Percentiles rank a stretch among this genome's conserved stretches.
phyloP scores from a whole-genome alignment of 1,140 invertebrate genomes.

The Drosophila kikkawai region DNA sequence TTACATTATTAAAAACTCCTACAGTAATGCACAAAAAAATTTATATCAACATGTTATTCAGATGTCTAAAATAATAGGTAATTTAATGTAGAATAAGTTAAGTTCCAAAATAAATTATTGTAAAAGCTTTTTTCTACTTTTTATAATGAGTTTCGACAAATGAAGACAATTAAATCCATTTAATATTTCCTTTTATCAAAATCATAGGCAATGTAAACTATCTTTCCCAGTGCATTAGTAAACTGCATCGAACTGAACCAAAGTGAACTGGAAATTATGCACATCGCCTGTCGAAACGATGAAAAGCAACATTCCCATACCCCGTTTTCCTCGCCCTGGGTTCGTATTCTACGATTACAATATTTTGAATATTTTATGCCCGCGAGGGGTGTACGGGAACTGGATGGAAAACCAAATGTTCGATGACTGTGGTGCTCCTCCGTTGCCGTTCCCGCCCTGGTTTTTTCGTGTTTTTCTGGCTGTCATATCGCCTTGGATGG shows the following conservation, averaged over 20 bases:
- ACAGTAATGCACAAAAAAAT: background rate
- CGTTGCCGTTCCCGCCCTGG: background rate
- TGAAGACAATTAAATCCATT: background rate
- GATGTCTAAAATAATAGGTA: too few relatives aligned
- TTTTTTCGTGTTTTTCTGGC: constrained; percentile 28
- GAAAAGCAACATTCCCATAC: constrained; percentile 36
- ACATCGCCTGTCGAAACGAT: constrained; percentile 59
- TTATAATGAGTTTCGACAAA: too few relatives aligned
- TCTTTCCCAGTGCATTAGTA: constrained; percentile 11
- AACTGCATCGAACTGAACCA: constrained; percentile 56
- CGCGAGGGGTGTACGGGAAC: background rate
- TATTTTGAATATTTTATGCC: constrained; percentile 81
- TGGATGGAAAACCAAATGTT: constrained; percentile 39
- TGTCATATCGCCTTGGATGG: constrained; percentile 42
- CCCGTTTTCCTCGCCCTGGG: constrained; percentile 33
- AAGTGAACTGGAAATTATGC: constrained; percentile 79
- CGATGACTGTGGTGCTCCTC: constrained; percentile 25
- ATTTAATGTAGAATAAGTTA: too few relatives aligned
- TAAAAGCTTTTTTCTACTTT: too few relatives aligned
- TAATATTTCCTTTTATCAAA: background rate
- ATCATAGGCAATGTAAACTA: too few relatives aligned
- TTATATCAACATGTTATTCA: too few relatives aligned
- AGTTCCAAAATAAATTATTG: too few relatives aligned
- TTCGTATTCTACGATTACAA: constrained; percentile 71
- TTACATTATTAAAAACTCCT: background rate